phyloP scores from a whole-genome alignment of 2,797 vertebrate species.

The Oreonectes daqikongensis region DNA sequence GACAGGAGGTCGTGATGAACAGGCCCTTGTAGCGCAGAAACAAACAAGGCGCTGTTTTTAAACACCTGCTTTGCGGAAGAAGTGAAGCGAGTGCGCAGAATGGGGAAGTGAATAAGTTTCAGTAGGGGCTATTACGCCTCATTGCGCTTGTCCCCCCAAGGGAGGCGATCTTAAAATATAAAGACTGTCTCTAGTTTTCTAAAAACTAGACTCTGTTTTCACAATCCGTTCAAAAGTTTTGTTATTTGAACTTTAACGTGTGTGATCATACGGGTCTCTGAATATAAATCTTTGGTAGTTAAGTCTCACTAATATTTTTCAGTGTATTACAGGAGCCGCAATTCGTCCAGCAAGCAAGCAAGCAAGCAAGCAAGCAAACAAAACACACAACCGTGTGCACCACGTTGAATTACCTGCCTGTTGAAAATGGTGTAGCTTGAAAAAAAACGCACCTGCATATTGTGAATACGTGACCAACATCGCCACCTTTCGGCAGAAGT shows the following conservation, averaged over 20 bases:
- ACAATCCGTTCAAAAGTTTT: background rate
- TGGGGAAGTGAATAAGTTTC: slow-evolving; percentile 45
- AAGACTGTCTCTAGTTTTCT: background rate
- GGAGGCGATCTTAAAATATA: slow-evolving; percentile 6
- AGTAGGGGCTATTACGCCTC: too few relatives aligned
- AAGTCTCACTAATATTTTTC: background rate
- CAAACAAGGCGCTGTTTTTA: slow-evolving; percentile 17
- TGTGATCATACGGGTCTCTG: background rate
- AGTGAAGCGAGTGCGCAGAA: slow-evolving; percentile 26
- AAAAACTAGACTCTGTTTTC: background rate
- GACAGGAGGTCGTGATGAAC: background rate
- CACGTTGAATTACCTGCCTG: background rate
- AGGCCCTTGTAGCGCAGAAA: background rate
- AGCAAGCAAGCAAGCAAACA: too few relatives aligned
- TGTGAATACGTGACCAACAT: background rate
- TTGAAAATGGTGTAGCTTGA: background rate
- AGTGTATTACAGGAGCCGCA: background rate
- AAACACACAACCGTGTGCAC: background rate
- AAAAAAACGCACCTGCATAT: too few relatives aligned
- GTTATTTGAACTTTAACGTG: background rate
- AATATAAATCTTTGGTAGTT: background rate
- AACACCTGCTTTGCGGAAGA: slow-evolving; percentile 50
- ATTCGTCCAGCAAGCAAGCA: background rate
- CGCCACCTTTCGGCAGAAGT: slow-evolving; percentile 9
- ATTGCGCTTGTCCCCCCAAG: background rate